Percentiles rank a stretch among this genome's conserved stretches.
These are phyloP conservation scores for Pomatorhinus ruficollis DNA, from an alignment of 2,113 vertebrate genomes.

Conservation along the genomic window DNA sequence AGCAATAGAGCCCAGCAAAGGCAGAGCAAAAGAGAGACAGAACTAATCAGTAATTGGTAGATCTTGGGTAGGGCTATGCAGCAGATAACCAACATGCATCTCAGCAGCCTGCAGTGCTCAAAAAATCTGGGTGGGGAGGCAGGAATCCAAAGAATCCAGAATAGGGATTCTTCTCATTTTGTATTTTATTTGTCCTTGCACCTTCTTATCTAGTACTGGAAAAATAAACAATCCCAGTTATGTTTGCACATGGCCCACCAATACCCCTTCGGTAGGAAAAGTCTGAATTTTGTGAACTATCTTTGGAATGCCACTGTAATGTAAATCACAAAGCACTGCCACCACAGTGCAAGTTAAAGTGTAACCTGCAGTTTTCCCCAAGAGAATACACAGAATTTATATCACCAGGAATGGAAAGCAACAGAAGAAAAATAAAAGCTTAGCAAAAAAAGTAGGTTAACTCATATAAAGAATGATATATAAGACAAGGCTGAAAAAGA, in stretches of 20 bases:
- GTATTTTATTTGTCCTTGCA: background rate
- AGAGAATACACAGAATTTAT: background rate
- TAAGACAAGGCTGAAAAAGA: background rate
- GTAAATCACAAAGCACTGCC: background rate
- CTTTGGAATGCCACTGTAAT: background rate
- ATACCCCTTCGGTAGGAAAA: background rate
- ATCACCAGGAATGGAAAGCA: background rate
- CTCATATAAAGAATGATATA: background rate
- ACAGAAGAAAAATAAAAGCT: background rate
- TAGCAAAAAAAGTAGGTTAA: background rate
- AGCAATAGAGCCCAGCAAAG: background rate
- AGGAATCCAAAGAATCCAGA: conserved; percentile 33
- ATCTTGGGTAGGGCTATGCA: background rate
- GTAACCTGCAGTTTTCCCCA: background rate
- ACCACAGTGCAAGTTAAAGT: background rate
- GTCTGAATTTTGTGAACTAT: background rate
- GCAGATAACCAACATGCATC: background rate
- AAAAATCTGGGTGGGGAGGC: conserved; percentile 14
- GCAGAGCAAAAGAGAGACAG: background rate
- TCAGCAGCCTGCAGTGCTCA: background rate
- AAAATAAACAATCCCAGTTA: background rate
- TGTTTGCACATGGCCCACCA: background rate
- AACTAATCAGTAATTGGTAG: background rate
- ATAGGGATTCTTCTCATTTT: background rate
- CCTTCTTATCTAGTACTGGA: background rate